phyloP scores from a whole-genome alignment of 2,888 invertebrate genomes.

The Polietes domitor region DNA sequence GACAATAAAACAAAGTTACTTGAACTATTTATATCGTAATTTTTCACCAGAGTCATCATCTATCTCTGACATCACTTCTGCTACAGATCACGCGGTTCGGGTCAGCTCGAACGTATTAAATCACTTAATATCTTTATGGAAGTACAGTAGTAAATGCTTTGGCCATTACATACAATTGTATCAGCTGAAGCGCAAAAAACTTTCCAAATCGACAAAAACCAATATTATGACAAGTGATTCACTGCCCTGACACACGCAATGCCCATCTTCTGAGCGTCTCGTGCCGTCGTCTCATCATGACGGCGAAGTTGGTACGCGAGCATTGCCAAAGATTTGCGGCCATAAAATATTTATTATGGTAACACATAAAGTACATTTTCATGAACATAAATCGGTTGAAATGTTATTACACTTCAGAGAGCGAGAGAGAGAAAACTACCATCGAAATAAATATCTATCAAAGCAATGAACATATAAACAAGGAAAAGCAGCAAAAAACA shows the following conservation, averaged over 20 bases:
- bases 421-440: not conserved
- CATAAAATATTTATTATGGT: slow-evolving; percentile 54
- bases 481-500: not conserved
- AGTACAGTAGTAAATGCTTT: not conserved
- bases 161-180: not conserved
- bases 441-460: not conserved
- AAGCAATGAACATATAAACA: slow-evolving; percentile 39
- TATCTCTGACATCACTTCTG: not conserved
- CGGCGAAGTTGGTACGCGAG: not conserved
- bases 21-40: not conserved
- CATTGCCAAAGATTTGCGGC: slow-evolving; percentile 17
- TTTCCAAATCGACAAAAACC: not conserved
- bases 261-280: not conserved
- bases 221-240: not conserved
- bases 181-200: not conserved
- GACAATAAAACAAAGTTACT: not conserved
- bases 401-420: not conserved
- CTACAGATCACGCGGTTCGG: not conserved
- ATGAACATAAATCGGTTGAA: slow-evolving; percentile 51
- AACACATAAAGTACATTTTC: slow-evolving; percentile 47
- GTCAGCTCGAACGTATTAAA: not conserved
- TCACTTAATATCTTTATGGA: not conserved
- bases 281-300: not conserved
- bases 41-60: not conserved
- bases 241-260: slow-evolving; percentile 6